Evolutionary conservation across 2,888 invertebrate genomes (phyloP).

Genomic region (Arge pagana): DNA sequence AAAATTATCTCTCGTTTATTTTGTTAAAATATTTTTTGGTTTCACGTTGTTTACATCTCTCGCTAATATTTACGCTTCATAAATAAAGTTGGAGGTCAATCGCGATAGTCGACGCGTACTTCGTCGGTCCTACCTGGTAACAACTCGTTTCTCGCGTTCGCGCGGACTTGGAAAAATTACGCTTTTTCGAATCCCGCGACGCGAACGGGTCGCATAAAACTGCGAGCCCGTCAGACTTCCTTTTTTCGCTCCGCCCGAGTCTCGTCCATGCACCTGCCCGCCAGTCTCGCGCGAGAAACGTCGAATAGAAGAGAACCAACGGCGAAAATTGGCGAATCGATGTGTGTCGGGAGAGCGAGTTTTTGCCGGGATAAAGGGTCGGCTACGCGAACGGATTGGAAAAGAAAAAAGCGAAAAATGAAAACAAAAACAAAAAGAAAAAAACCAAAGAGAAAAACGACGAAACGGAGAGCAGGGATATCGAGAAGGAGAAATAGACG

Average conservation of each 20-base stretch:
- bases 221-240: constrained; percentile 42
- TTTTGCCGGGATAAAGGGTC: too few relatives aligned
- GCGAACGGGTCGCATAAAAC: constrained; percentile 50
- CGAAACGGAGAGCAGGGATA: too few relatives aligned
- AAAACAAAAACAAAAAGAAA: too few relatives aligned
- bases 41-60: constrained; percentile 24
- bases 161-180: constrained; percentile 30
- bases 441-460: too few relatives aligned
- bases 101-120: constrained; percentile 25
- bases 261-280: constrained; percentile 22
- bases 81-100: constrained; percentile 44
- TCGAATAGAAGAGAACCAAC: too few relatives aligned
- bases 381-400: too few relatives aligned
- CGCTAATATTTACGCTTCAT: constrained; percentile 54
- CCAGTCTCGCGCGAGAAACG: constrained; percentile 33
- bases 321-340: too few relatives aligned
- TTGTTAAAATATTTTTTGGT: constrained; percentile 25
- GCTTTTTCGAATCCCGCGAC: constrained; percentile 3
- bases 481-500: too few relatives aligned
- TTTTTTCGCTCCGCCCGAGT: background rate
- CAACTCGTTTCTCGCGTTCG: too few relatives aligned
- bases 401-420: too few relatives aligned
- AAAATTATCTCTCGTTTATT: constrained; percentile 9
- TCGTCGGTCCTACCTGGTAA: too few relatives aligned
- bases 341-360: too few relatives aligned